Conservation (phyloP, 2,113 vertebrate species). For the Spilogale gracilis region DNA sequence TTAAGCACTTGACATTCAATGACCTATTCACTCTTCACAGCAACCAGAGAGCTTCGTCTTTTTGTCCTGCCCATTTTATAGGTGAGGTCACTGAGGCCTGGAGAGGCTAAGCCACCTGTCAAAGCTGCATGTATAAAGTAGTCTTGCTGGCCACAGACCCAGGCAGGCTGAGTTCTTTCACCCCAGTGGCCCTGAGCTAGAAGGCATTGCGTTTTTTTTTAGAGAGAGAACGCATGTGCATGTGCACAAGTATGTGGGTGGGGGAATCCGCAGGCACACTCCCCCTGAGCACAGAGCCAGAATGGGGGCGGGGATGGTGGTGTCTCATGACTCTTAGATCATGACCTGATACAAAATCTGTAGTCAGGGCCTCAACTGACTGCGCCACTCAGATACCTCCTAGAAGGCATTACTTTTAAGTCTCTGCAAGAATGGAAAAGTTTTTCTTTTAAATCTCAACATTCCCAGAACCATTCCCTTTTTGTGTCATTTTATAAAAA, state of each 20-base stretch:
- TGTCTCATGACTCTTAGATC: background rate
- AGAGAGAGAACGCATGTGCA: background rate
- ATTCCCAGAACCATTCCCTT: background rate
- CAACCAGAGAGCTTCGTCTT: background rate
- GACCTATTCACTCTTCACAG: background rate
- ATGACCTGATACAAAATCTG: background rate
- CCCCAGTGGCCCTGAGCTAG: background rate
- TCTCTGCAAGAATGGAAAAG: background rate
- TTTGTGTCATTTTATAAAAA: background rate
- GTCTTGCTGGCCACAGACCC: background rate
- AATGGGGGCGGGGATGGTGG: no score
- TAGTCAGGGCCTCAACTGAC: background rate
- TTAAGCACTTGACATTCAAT: background rate
- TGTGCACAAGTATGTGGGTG: background rate
- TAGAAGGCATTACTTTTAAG: background rate
- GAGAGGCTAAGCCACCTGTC: background rate
- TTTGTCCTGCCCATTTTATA: background rate
- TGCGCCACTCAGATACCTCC: background rate
- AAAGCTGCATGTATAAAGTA: background rate
- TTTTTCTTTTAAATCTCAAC: background rate
- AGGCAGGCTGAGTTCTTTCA: background rate
- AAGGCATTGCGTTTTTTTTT: background rate
- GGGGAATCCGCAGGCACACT: background rate
- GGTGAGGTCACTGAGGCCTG: background rate
- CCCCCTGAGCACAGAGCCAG: background rate